These are phyloP conservation scores for Drosophila malerkotliana DNA, from an alignment of 1,140 invertebrate genomes.

Conservation along the genomic window DNA sequence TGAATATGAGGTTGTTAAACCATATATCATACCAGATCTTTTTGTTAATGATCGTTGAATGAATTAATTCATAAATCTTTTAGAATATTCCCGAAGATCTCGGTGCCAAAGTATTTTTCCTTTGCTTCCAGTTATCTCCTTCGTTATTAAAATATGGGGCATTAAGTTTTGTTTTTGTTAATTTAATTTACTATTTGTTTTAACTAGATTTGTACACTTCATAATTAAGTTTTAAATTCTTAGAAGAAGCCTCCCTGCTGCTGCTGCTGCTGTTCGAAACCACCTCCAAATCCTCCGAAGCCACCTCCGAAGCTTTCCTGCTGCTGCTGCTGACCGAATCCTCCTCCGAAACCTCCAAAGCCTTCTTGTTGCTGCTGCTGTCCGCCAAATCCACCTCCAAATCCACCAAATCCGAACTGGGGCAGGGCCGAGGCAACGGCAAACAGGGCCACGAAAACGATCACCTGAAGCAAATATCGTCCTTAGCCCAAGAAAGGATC, in stretches of 20 bases:
- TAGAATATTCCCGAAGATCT: no score
- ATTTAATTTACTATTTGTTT: not conserved
- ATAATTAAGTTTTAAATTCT: not conserved
- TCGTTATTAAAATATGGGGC: not conserved
- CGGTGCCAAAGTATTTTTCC: no score
- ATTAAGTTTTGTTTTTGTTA: not conserved
- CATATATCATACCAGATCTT: no score
- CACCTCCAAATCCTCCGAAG: conserved; percentile 6
- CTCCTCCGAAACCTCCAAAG: conserved; percentile 12
- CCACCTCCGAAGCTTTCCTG: conserved; percentile 21
- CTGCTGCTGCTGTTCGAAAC: conserved; percentile 12
- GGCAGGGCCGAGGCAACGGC: conserved; percentile 24
- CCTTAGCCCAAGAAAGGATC: not conserved
- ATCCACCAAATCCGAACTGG: conserved; percentile 39
- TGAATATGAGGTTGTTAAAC: no score
- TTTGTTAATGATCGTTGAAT: no score
- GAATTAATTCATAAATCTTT: no score
- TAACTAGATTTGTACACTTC: not conserved
- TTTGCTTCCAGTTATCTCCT: no score
- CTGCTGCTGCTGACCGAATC: conserved; percentile 35
- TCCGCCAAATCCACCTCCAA: conserved; percentile 9
- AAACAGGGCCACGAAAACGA: conserved; percentile 39
- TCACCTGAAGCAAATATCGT: conserved; percentile 17
- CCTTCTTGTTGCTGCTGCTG: conserved; percentile 22
- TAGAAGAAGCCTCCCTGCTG: conserved; percentile 20